Conservation (phyloP, 2,113 vertebrate genomes). For the Alectura lathami region DNA sequence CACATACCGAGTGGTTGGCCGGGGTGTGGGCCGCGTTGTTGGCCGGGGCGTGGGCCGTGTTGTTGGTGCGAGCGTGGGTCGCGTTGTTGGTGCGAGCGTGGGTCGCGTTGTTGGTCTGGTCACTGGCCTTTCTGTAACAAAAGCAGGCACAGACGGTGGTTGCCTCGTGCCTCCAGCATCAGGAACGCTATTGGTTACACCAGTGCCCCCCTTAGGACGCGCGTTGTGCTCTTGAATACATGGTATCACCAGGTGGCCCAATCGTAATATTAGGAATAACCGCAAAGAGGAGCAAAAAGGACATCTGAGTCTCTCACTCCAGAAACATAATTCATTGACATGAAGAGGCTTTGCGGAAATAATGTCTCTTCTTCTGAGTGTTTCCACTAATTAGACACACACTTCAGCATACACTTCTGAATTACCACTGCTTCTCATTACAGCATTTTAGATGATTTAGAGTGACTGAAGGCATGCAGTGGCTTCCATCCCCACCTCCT, state of each 20-base stretch:
- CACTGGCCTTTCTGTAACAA: constrained; percentile 66
- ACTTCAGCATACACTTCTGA: neutral
- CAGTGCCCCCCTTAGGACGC: constrained; percentile 46
- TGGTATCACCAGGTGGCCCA: constrained; percentile 75
- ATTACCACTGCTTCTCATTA: neutral
- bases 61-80: neutral
- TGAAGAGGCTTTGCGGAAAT: neutral
- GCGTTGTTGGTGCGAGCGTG: neutral
- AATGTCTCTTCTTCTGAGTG: neutral
- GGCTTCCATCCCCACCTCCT: neutral
- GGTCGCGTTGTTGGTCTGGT: constrained; percentile 61
- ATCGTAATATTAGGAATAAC: constrained; percentile 84
- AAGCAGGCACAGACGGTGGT: constrained; percentile 31
- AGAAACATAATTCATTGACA: neutral
- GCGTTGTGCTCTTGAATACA: constrained; percentile 36
- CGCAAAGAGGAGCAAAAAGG: constrained; percentile 48
- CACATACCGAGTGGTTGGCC: neutral
- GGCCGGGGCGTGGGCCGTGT: constrained; percentile 60
- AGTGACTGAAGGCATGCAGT: neutral
- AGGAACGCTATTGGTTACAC: constrained; percentile 78
- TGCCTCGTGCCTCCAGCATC: constrained; percentile 76
- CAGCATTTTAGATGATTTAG: neutral
- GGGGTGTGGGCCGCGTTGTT: constrained; percentile 50
- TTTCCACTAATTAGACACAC: neutral
- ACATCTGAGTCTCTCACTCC: neutral